These are phyloP conservation scores for Himantopus leucocephalus DNA, from an alignment of 2,113 vertebrate species.

Conservation along the genomic window DNA sequence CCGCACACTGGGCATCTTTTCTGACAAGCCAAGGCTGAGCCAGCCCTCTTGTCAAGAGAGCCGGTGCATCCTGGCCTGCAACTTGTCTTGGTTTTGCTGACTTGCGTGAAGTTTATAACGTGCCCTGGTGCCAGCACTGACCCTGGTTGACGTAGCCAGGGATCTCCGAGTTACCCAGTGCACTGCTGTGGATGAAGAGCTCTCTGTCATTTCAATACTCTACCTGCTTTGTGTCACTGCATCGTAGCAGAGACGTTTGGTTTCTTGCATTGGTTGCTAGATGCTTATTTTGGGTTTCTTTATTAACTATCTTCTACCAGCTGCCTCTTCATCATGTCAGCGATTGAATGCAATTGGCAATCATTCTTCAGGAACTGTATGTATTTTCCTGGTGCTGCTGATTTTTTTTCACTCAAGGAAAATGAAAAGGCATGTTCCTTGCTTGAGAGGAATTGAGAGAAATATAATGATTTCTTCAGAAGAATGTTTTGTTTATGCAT, in stretches of 20 bases:
- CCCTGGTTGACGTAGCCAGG: background rate
- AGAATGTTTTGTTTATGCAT: background rate
- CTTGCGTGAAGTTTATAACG: background rate
- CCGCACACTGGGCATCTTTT: background rate
- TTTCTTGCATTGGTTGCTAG: background rate
- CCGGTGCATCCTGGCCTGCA: background rate
- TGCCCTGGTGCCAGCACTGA: background rate
- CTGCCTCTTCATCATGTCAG: background rate
- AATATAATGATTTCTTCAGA: background rate
- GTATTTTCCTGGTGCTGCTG: background rate
- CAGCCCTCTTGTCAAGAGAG: background rate
- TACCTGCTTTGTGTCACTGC: background rate
- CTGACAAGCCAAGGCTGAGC: background rate
- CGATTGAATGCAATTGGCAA: background rate
- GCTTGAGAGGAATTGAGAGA: background rate
- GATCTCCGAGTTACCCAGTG: background rate
- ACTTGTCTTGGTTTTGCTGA: background rate
- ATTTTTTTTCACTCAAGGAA: constrained; percentile 16
- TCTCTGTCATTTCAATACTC: background rate
- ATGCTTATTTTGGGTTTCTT: background rate
- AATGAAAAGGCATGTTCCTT: background rate
- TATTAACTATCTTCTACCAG: background rate
- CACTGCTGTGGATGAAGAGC: background rate
- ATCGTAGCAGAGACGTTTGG: background rate
- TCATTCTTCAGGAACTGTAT: background rate